A percentile compares a stretch with the other conserved stretches of the same genome.
phyloP scores from a whole-genome alignment of 2,888 invertebrate species.

The Drosophila subquinaria region DNA sequence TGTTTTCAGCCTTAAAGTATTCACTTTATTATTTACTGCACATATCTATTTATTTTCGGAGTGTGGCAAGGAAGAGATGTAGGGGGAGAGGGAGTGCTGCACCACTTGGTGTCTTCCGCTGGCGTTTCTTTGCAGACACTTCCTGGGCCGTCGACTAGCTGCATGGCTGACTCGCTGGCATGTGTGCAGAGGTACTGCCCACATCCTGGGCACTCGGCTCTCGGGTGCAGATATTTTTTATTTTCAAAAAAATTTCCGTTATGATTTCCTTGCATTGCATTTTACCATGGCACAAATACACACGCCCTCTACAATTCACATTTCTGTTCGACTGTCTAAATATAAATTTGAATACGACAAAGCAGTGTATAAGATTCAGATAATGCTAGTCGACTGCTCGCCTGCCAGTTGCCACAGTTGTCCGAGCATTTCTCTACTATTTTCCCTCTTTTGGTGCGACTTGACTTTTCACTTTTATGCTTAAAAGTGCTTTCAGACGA shows the following conservation, averaged over 20 bases:
- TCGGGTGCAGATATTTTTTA: slow-evolving; percentile 62
- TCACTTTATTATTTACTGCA: slow-evolving; percentile 57
- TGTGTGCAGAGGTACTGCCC: slow-evolving; percentile 72
- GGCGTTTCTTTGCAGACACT: slow-evolving; percentile 64
- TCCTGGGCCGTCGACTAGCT: slow-evolving; percentile 54
- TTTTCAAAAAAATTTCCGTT: slow-evolving; percentile 79
- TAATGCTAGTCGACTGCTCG: slow-evolving; percentile 56
- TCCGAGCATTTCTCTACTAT: no score
- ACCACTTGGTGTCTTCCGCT: slow-evolving; percentile 49
- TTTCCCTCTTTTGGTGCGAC: slow-evolving; percentile 1
- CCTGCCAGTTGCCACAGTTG: background rate
- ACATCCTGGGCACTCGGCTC: slow-evolving; percentile 63
- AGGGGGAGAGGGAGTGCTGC: background rate
- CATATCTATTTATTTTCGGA: slow-evolving; percentile 24
- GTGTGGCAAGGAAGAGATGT: background rate
- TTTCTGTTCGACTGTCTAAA: slow-evolving; percentile 48
- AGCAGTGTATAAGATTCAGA: slow-evolving; percentile 74
- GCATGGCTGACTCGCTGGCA: slow-evolving; percentile 59
- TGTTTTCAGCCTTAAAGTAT: no score
- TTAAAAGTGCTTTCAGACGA: no score
- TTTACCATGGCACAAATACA: slow-evolving; percentile 39
- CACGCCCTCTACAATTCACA: slow-evolving; percentile 8
- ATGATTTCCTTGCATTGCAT: slow-evolving; percentile 75
- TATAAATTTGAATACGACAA: slow-evolving; percentile 77
- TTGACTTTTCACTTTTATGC: slow-evolving; percentile 64